Conservation (phyloP, 2,888 invertebrate species). For the Rhaphigaster nebulosa region DNA sequence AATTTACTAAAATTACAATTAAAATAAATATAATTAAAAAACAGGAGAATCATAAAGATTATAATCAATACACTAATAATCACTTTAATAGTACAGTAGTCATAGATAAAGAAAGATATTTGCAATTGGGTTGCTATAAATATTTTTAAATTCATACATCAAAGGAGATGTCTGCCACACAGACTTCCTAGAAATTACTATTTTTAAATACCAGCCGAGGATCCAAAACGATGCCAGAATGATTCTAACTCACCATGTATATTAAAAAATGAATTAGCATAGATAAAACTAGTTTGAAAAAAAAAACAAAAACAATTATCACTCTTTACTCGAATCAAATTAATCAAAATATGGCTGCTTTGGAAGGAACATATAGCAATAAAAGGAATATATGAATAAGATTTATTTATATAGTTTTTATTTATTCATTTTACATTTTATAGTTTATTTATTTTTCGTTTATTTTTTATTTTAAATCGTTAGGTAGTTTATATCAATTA, state of each 20-base stretch:
- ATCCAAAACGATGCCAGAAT: not conserved
- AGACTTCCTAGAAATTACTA: slow-evolving; percentile 37
- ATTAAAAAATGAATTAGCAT: not conserved
- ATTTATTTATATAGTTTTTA: too few species aligned
- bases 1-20: too few species aligned
- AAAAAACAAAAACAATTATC: not conserved
- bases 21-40: not conserved
- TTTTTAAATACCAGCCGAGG: not conserved
- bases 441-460: too few species aligned
- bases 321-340: too few species aligned
- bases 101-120: not conserved
- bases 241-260: not conserved
- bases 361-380: too few species aligned
- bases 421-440: too few species aligned
- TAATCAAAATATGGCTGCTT: too few species aligned
- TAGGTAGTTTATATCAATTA: too few species aligned
- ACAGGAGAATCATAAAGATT: not conserved
- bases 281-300: not conserved
- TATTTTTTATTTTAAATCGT: too few species aligned
- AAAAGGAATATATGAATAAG: too few species aligned
- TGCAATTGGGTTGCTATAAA: not conserved
- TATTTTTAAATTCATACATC: slow-evolving; percentile 36
- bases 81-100: not conserved
- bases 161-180: slow-evolving; percentile 15
- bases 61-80: not conserved